These are phyloP conservation scores for Diaprepes abbreviatus DNA, from an alignment of 2,888 invertebrate genomes.

Conservation along the genomic window DNA sequence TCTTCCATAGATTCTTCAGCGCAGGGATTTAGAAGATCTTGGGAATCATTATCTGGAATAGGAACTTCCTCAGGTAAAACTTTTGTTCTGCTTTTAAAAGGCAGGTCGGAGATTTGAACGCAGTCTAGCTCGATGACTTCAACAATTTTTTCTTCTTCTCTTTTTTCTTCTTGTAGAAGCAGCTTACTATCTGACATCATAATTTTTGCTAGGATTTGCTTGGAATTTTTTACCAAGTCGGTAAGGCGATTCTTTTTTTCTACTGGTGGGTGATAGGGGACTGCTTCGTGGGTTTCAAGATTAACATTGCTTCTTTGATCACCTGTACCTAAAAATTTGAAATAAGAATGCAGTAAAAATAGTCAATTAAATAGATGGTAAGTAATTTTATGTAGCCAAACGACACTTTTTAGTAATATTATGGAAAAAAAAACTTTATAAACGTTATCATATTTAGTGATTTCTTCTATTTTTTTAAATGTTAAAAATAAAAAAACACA, in stretches of 20 bases:
- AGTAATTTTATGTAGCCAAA: too few relatives aligned
- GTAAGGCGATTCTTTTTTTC: constrained; percentile 67
- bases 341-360: too few relatives aligned
- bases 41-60: constrained; percentile 49
- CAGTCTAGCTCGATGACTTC: constrained; percentile 51
- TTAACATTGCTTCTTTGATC: constrained; percentile 55
- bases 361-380: too few relatives aligned
- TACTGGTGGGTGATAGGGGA: constrained; percentile 60
- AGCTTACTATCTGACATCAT: constrained; percentile 57
- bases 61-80: constrained; percentile 50
- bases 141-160: constrained; percentile 49
- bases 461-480: too few relatives aligned
- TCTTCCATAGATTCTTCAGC: constrained; percentile 51
- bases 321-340: constrained; percentile 53
- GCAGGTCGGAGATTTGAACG: constrained; percentile 51
- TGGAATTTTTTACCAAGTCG: constrained; percentile 65
- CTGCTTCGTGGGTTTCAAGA: constrained; percentile 47
- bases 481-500: too few relatives aligned
- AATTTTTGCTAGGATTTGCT: constrained; percentile 58
- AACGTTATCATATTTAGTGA: too few relatives aligned
- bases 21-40: constrained; percentile 35
- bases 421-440: too few relatives aligned
- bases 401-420: too few relatives aligned
- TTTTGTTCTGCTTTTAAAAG: constrained; percentile 36
- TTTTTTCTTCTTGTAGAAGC: constrained; percentile 56